These are phyloP conservation scores for Numenius arquata DNA, from an alignment of 2,113 vertebrate genomes.

Conservation along the genomic window DNA sequence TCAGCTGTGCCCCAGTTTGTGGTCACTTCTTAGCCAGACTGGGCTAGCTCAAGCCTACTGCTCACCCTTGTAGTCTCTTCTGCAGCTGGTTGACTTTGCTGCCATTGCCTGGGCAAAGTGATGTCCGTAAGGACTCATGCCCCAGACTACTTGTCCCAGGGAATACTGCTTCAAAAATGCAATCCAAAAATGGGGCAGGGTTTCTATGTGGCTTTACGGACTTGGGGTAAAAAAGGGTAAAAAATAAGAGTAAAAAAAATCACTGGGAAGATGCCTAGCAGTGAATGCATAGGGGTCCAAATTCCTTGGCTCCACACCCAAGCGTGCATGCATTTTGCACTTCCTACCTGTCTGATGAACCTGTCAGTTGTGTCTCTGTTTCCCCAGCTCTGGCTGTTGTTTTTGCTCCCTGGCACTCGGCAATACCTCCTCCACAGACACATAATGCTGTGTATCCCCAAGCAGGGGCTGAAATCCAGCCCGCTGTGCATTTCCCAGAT, in stretches of 20 bases:
- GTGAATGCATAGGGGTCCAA: not conserved
- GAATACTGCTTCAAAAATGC: not conserved
- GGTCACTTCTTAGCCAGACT: not conserved
- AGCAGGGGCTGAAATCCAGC: not conserved
- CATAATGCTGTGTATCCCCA: fast-evolving
- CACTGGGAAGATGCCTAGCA: not conserved
- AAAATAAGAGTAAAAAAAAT: too few relatives aligned
- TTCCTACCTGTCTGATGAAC: not conserved
- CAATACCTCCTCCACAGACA: not conserved
- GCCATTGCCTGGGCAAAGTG: not conserved
- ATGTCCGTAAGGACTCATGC: not conserved
- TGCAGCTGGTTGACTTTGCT: not conserved
- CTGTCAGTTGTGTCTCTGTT: not conserved
- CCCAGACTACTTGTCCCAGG: not conserved
- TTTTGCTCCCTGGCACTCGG: not conserved
- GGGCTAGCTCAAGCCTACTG: not conserved
- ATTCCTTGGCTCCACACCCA: not conserved
- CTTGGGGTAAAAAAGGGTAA: not conserved
- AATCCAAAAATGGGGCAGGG: not conserved
- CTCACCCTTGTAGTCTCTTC: not conserved
- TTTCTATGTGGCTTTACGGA: not conserved
- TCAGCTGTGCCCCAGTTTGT: fast-evolving
- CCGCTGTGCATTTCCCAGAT: fast-evolving
- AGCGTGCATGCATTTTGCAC: not conserved
- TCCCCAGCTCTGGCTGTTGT: not conserved